phyloP scores from a whole-genome alignment of 2,888 invertebrate species.

The Synergus itoensis region DNA sequence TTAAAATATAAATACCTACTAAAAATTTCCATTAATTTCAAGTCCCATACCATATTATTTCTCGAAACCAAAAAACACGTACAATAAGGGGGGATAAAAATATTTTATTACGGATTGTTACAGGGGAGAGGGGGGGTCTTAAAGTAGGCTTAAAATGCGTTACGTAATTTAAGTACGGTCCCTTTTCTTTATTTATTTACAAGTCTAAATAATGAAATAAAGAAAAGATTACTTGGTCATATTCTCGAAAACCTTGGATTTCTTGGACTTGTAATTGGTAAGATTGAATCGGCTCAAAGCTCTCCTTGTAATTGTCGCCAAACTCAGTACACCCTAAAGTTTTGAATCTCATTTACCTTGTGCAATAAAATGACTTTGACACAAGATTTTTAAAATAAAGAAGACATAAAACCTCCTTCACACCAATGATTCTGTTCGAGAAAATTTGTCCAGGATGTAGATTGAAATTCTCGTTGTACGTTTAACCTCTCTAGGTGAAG shows the following conservation, averaged over 20 bases:
- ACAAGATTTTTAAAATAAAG: background rate
- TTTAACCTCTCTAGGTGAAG: constrained; percentile 56
- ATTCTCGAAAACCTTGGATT: background rate
- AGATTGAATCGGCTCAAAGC: background rate
- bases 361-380: background rate
- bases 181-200: no score
- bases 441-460: background rate
- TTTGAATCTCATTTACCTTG: background rate
- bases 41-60: no score
- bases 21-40: no score
- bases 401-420: background rate
- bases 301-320: background rate
- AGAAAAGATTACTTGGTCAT: background rate
- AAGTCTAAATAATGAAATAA: no score
- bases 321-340: background rate
- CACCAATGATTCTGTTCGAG: background rate
- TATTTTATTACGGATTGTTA: no score
- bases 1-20: no score
- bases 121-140: no score
- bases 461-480: constrained; percentile 45
- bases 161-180: no score
- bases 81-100: no score
- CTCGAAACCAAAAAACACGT: no score
- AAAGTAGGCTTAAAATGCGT: no score
- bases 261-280: background rate